phyloP scores from a whole-genome alignment of 2,113 vertebrate genomes.

The Rhinopomastus cyanomelas region DNA sequence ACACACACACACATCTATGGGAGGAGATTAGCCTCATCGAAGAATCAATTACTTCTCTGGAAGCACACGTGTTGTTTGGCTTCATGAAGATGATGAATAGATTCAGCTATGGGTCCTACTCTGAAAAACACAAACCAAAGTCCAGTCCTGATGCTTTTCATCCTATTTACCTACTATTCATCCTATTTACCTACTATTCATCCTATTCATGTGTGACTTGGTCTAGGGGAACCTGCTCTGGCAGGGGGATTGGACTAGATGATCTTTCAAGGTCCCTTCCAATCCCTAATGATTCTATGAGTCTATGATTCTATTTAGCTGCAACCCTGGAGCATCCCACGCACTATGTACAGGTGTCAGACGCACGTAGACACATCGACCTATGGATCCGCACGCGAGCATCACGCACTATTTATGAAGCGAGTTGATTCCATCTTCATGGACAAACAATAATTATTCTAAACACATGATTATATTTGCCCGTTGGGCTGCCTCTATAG shows the following conservation, averaged over 20 bases:
- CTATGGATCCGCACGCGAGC: not conserved
- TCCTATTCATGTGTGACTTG: no score
- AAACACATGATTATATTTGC: conserved; percentile 60
- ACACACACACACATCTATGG: conserved; percentile 14
- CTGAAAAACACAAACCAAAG: not conserved
- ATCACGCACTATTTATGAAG: conserved; percentile 22
- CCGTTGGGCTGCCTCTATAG: conserved; percentile 46
- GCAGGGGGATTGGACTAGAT: no score
- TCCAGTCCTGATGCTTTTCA: not conserved
- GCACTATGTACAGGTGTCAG: not conserved
- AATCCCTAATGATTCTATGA: no score
- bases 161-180: not conserved
- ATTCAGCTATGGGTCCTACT: conserved; percentile 26
- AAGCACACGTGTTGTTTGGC: conserved; percentile 50
- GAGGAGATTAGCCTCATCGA: conserved; percentile 49
- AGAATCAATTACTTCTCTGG: conserved; percentile 60
- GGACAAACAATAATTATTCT: conserved; percentile 55
- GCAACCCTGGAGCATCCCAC: not conserved
- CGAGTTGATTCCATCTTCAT: conserved; percentile 6
- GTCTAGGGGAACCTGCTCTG: no score
- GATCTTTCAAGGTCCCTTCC: no score
- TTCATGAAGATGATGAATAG: not conserved
- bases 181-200: no score
- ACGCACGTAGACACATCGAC: not conserved
- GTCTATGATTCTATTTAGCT: not conserved